Evolutionary conservation across 2,797 vertebrate genomes (phyloP), one percentile per base, ranked within the genome.

Genomic region (Psittacula derbiana): DNA sequence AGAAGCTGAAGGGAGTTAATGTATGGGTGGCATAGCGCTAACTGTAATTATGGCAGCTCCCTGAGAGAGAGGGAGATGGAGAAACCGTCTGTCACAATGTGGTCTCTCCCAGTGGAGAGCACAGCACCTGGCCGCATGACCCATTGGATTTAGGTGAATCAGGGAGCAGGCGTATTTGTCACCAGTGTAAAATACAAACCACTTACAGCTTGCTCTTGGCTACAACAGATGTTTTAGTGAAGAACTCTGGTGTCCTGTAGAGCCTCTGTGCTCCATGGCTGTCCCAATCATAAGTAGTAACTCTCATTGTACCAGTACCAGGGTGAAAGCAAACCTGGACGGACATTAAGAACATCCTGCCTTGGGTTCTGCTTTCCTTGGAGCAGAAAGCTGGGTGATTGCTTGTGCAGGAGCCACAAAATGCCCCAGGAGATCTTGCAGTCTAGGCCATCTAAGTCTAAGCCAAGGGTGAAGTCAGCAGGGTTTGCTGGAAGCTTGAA

Each of bases 1-100:
- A 49, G 46, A 43, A 47, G 38, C 52, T 92, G 87, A 57, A 92
- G 36, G 44, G 17, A 90, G 20, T 86, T 87, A 84, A 91, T 92
- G 58, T 53, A 46, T 78, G 43, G 46, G 53, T 84, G 60, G 46
- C n/a, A 13, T 36, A 88, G 65, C 61, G 27, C 13, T 69, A 16
- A 6, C 13, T 80, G 3, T 61, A 83, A 92, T 94, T 88, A 88
- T 80, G 58, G 43, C 38, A 72, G 46, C 8, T 83, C 14, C 41
- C 74, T 17, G 8, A 38, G 65, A 61, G 72, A 30, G 6, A 41
- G 16, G 6, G 58, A 91, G 36, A 69, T 36, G 69, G 38, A 90
- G 80, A 88, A 91, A 80, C 72, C 58, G 13, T 72, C 81, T 92
- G 87, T 36, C 57, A 61, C 46, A 74, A 20, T 55, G 72, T 69